Conservation (phyloP, 2,113 vertebrate species). For the Macrotus californicus region DNA sequence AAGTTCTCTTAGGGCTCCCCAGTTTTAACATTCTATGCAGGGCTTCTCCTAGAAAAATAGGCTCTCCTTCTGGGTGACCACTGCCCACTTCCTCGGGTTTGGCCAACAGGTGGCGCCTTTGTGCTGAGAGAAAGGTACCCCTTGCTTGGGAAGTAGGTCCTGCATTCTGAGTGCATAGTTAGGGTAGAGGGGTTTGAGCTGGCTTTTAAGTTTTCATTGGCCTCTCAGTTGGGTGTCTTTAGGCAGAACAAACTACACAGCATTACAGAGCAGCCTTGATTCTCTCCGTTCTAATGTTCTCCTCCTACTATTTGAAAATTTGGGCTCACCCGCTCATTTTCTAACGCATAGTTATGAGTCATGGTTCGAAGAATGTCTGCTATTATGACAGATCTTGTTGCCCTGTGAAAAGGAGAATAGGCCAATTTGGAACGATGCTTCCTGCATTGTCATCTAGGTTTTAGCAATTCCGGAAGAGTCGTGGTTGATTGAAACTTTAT, state of each 20-base stretch:
- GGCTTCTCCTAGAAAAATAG: neutral
- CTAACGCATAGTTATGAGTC: neutral
- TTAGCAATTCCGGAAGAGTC: neutral
- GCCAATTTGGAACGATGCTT: neutral
- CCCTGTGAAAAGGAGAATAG: neutral
- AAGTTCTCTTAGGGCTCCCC: neutral
- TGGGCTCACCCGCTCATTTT: neutral
- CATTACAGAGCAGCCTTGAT: neutral
- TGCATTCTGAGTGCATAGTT: rapidly evolving
- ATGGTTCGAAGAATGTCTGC: neutral
- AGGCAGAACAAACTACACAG: neutral
- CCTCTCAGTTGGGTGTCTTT: neutral
- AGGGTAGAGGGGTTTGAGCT: rapidly evolving
- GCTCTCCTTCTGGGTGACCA: neutral
- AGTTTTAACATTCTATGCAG: neutral
- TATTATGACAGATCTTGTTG: neutral
- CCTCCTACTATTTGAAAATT: neutral
- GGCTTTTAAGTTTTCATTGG: neutral
- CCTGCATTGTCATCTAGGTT: neutral
- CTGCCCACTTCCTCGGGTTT: neutral
- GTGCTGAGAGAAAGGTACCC: neutral
- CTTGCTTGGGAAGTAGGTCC: rapidly evolving
- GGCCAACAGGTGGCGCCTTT: neutral
- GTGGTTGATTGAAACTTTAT: neutral
- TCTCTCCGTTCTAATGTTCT: neutral